phyloP scores from a whole-genome alignment of 2,113 vertebrate genomes.

The Ranitomeya imitator region DNA sequence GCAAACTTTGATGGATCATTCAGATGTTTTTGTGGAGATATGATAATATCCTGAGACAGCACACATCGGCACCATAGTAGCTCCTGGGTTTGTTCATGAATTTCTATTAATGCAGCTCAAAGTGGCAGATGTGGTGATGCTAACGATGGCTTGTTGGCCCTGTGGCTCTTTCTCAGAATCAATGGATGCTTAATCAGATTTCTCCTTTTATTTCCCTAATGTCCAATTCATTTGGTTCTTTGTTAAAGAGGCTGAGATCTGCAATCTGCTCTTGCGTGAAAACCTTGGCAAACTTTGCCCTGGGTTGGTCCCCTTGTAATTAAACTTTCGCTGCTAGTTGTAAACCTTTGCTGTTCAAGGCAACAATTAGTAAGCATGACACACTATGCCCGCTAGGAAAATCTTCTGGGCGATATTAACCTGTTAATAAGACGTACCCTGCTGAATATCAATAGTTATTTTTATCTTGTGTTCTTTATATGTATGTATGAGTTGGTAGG shows the following conservation, averaged over 20 bases:
- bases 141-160: neutral
- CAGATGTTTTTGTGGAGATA: conserved; percentile 28
- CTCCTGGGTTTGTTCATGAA: conserved; percentile 28
- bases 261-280: conserved; percentile 52
- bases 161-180: conserved; percentile 37
- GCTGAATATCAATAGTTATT: neutral
- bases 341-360: conserved; percentile 26
- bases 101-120: conserved; percentile 51
- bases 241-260: conserved; percentile 46
- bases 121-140: conserved; percentile 7
- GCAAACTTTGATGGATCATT: conserved; percentile 46
- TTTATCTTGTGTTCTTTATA: neutral
- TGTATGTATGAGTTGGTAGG: neutral
- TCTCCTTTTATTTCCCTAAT: conserved; percentile 31
- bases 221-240: conserved; percentile 42
- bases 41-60: conserved; percentile 46
- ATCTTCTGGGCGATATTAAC: conserved; percentile 24
- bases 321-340: conserved; percentile 33
- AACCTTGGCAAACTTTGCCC: conserved; percentile 10
- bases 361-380: conserved; percentile 40
- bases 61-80: conserved; percentile 13
- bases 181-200: conserved; percentile 28
- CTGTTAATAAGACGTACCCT: neutral
- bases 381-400: neutral
- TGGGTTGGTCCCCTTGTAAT: conserved; percentile 34